Percentiles rank a stretch among this genome's conserved stretches.
Conservation (phyloP, 2,113 vertebrate species). For the Morphnarchus princeps region DNA sequence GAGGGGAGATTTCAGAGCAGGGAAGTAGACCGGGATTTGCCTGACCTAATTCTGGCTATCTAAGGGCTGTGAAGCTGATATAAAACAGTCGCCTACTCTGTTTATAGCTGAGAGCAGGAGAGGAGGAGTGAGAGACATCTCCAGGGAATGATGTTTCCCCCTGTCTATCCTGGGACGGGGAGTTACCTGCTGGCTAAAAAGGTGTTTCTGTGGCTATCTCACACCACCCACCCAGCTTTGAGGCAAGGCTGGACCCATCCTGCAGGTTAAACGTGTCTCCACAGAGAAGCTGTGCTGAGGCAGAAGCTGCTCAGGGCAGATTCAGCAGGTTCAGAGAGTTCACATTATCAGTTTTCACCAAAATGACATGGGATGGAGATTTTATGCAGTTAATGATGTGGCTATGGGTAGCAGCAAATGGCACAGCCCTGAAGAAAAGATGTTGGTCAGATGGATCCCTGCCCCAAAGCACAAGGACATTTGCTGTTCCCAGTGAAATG, state of each 20-base stretch:
- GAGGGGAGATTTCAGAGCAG: not conserved
- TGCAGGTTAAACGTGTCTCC: not conserved
- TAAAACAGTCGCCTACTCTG: not conserved
- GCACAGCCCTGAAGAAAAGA: not conserved
- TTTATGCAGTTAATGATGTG: not conserved
- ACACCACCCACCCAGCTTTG: not conserved
- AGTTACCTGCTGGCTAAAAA: not conserved
- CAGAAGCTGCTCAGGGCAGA: not conserved
- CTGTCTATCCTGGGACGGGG: not conserved
- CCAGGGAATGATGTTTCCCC: not conserved
- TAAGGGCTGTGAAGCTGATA: not conserved
- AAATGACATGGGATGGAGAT: not conserved
- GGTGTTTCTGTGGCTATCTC: not conserved
- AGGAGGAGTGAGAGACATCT: not conserved
- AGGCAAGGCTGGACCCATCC: not conserved
- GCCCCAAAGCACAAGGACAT: not conserved
- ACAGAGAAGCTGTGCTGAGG: not conserved
- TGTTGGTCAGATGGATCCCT: not conserved
- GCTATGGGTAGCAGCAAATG: no score
- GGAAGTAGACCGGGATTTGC: not conserved
- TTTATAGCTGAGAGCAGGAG: not conserved
- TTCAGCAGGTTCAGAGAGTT: not conserved
- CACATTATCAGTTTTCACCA: not conserved
- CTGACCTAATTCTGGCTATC: not conserved
- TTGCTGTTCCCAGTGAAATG: not conserved